These are phyloP conservation scores for Chamaetylas fuelleborni DNA, from an alignment of 2,113 vertebrate species.

Conservation along the genomic window DNA sequence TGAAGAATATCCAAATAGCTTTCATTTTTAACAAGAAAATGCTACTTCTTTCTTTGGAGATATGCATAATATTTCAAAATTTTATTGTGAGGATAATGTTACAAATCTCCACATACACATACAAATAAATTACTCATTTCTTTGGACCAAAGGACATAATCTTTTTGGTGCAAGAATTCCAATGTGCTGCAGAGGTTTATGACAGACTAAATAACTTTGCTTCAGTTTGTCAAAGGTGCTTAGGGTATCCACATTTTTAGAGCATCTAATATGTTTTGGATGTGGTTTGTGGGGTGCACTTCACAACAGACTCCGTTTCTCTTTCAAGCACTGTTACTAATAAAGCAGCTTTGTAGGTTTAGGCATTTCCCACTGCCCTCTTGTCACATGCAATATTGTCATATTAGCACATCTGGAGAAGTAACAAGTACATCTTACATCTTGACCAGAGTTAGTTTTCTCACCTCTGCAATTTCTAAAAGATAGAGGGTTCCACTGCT, in stretches of 20 bases:
- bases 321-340: neutral
- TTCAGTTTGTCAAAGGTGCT: neutral
- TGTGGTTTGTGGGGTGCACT: neutral
- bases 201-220: neutral
- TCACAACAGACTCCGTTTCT: neutral
- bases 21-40: neutral
- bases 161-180: neutral
- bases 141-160: neutral
- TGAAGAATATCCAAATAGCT: neutral
- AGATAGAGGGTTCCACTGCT: neutral
- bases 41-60: neutral
- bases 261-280: neutral
- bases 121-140: neutral
- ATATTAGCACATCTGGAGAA: neutral
- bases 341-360: neutral
- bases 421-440: neutral
- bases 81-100: neutral
- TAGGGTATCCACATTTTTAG: neutral
- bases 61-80: neutral
- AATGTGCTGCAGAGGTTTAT: neutral
- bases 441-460: neutral
- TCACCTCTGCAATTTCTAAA: neutral
- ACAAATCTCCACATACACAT: neutral
- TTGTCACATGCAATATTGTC: neutral
- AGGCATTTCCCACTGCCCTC: neutral